Base-by-base conservation (phyloP, 1,140 invertebrate species). In the Drosophila jambulina region DNA sequence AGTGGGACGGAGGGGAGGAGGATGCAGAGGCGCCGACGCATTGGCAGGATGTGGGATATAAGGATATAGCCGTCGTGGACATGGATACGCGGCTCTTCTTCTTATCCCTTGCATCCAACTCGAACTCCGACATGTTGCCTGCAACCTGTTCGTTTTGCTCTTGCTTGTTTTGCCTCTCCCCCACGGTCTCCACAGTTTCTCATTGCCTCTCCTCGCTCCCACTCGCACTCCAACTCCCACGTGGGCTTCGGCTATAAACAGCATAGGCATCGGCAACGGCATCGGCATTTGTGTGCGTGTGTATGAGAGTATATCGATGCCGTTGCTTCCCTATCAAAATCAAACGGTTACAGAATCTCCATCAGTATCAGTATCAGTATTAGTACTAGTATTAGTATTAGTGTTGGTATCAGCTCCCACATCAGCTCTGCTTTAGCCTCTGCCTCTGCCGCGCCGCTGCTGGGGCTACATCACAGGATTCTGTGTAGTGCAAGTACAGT, bases 91-190 rank as follows among this genome's bases (percentile, higher is more conserved):
- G 25, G 27, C 58, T 51, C 58, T 60, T 48, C 40, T 49, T 60
- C 27, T 76, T 85, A 85, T 80, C 82, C 82, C 76, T 81, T 74
- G 78, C 60, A 71, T 78, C 75, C 43, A 85, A 75, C 82, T 59
- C 57, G 43, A 62, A 56, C 82, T 59, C 57, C 27, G 53, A 56
- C 72, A 53, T 43, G 46, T 78, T 48, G 64, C 56, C 53, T 76
- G 78, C 54, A 82, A 82, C 83, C 85, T 82, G 82, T 72, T 86
- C 58, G 74, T 49, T 48, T 48, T 40, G 61, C 43, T 34, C 42
- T 40, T 54, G 40, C 13, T 34, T 23, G 9, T 17, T 45, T 38
- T 21, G 25, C 32, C 51, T n/a, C 38, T 42, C 8, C 17, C 3
- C 23, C 23, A 45, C 27, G 7, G 34, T 27, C 5, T 15, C 17